Percentiles rank a stretch among this genome's conserved stretches.
Conservation (phyloP, 1,140 invertebrate species). For the Drosophila punjabiensis region DNA sequence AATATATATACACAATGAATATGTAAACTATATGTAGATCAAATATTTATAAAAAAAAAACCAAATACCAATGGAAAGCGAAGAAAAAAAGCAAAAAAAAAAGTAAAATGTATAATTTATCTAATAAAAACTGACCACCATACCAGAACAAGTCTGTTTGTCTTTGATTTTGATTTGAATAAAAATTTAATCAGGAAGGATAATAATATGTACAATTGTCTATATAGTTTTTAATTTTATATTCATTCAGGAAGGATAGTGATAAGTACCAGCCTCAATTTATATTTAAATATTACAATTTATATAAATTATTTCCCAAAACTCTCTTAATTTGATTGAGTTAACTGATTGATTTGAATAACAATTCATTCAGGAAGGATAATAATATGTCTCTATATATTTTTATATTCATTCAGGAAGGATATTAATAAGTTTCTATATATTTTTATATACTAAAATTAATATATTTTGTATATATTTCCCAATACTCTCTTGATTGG, state of each 20-base stretch:
- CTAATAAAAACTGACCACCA: slow-evolving; percentile 78
- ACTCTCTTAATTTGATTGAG: background rate
- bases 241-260: background rate
- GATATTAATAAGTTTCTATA: background rate
- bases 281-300: background rate
- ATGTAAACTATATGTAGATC: slow-evolving; percentile 52
- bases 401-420: background rate
- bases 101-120: slow-evolving; percentile 67
- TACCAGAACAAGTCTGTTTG: slow-evolving; percentile 49
- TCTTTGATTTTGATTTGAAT: background rate
- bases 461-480: background rate
- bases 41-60: slow-evolving; percentile 54
- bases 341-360: background rate
- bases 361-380: background rate
- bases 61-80: slow-evolving; percentile 49
- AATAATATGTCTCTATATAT: background rate
- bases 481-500: background rate
- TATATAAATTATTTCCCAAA: background rate
- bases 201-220: background rate
- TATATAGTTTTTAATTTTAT: background rate
- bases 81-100: slow-evolving; percentile 39
- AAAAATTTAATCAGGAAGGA: background rate
- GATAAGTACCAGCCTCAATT: no score
- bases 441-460: background rate
- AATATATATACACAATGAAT: slow-evolving; percentile 47